Percentiles rank a stretch among this genome's conserved stretches.
Evolutionary conservation across 2,113 vertebrate species (phyloP).

Genomic region (Ifrita kowaldi): DNA sequence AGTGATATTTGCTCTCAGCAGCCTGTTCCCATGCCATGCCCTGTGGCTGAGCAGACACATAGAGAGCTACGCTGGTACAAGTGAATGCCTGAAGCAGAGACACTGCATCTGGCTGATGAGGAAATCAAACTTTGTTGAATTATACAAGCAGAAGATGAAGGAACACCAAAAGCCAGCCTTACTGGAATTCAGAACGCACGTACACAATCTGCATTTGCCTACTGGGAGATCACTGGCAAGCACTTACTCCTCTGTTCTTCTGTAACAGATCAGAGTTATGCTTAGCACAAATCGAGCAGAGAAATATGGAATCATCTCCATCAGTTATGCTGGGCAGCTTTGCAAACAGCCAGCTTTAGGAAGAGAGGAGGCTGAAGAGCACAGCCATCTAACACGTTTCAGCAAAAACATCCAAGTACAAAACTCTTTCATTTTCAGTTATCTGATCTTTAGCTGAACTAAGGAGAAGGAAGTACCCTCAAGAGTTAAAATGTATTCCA

Average conservation of each 20-base stretch:
- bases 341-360: not conserved
- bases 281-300: not conserved
- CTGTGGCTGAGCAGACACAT: not conserved
- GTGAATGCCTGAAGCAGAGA: not conserved
- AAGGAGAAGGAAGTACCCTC: not conserved
- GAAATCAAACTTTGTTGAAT: not conserved
- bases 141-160: conserved; percentile 5
- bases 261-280: not conserved
- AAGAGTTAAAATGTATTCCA: not conserved
- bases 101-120: not conserved
- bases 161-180: not conserved
- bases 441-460: not conserved
- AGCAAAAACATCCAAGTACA: not conserved
- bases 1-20: not conserved
- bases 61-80: not conserved
- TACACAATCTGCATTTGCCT: not conserved
- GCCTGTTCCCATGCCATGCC: fast-evolving
- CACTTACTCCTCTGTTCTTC: not conserved
- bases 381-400: not conserved
- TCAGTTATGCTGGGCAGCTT: not conserved
- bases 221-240: not conserved
- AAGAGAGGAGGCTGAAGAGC: not conserved
- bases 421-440: not conserved
- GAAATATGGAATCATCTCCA: not conserved
- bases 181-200: not conserved